Conservation (phyloP, 2,888 invertebrate species). For the Urechis unicinctus region DNA sequence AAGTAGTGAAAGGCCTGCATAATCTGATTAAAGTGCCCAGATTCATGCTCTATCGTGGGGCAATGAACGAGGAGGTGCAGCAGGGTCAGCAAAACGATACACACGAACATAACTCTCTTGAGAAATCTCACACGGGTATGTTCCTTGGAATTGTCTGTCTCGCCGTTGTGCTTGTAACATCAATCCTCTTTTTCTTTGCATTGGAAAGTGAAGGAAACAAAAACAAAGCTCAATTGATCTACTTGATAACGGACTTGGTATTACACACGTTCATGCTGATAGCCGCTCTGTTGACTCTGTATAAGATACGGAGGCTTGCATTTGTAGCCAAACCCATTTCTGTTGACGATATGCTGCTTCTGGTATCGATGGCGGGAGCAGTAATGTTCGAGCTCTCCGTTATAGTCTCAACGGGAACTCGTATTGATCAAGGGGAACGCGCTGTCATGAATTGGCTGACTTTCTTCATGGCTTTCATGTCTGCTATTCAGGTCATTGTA, state of each 20-base stretch:
- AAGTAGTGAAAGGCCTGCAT: constrained; percentile 57
- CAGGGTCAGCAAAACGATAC: neutral
- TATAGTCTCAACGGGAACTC: neutral
- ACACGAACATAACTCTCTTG: constrained; percentile 12
- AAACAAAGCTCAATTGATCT: constrained; percentile 13
- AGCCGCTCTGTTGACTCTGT: constrained; percentile 30
- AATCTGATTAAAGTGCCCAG: constrained; percentile 65
- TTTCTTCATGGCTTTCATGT: constrained; percentile 4
- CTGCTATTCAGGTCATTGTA: constrained; percentile 34
- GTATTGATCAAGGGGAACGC: neutral
- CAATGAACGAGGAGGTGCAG: constrained; percentile 12
- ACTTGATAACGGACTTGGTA: constrained; percentile 38
- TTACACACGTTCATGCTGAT: constrained; percentile 25
- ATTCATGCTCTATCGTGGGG: neutral
- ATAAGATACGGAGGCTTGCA: constrained; percentile 19
- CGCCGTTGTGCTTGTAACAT: constrained; percentile 40
- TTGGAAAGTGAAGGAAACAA: constrained; percentile 19
- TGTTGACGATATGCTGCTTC: constrained; percentile 67
- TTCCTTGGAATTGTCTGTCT: constrained; percentile 50
- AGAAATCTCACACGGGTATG: constrained; percentile 51
- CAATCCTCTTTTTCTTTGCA: constrained; percentile 43
- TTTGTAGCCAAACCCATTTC: constrained; percentile 11
- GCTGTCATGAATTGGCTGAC: neutral
- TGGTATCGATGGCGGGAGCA: constrained; percentile 87
- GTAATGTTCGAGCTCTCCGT: constrained; percentile 59